Conservation (phyloP, 2,113 vertebrate species). For the Pachycephala philippinensis region DNA sequence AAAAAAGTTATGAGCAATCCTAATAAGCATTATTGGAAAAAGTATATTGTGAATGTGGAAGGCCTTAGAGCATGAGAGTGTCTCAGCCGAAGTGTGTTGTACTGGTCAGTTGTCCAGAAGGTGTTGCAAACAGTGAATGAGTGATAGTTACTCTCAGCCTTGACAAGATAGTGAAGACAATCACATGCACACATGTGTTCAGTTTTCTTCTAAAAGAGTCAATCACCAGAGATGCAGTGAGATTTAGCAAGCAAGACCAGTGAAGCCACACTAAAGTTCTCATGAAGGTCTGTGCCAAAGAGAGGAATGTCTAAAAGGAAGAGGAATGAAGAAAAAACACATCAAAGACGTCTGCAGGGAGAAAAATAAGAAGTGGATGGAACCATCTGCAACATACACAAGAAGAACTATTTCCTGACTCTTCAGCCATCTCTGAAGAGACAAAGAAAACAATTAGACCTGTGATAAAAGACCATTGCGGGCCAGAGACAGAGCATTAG, state of each 20-base stretch:
- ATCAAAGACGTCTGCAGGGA: neutral
- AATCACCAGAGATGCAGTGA: neutral
- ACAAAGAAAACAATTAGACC: neutral
- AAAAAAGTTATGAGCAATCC: neutral
- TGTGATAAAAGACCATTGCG: neutral
- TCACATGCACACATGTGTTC: rapidly evolving
- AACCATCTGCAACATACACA: neutral
- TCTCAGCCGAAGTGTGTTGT: neutral
- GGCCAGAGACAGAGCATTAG: neutral
- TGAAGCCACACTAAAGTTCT: neutral
- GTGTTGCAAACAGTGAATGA: neutral
- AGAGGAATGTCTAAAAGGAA: neutral
- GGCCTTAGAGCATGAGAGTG: neutral
- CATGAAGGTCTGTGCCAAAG: neutral
- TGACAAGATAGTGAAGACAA: neutral
- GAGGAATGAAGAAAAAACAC: neutral
- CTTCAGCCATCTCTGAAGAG: neutral
- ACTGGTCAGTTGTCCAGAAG: neutral
- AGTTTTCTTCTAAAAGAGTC: neutral
- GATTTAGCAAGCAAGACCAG: neutral
- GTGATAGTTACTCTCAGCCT: neutral
- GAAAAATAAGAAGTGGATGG: neutral
- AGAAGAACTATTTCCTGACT: neutral
- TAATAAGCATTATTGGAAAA: neutral
- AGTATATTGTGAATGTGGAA: neutral